Evolutionary conservation across 2,797 vertebrate species (phyloP).

Genomic region (Danio tinwini): DNA sequence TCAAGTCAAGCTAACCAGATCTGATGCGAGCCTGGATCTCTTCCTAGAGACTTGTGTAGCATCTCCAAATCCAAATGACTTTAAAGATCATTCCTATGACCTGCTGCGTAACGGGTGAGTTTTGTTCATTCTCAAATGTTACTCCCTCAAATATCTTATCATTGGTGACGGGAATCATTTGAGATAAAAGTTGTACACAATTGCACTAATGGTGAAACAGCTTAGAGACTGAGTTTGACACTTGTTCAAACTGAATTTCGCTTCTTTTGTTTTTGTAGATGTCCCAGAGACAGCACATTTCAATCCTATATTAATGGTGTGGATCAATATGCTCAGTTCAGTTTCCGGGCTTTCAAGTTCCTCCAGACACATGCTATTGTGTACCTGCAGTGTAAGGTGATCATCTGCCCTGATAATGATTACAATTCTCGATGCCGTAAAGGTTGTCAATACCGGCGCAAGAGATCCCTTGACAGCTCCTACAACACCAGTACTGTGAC

Average conservation of each 20-base stretch:
- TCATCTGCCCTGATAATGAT: constrained; percentile 73
- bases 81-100: constrained; percentile 72
- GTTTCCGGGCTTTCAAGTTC: constrained; percentile 81
- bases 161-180: no score
- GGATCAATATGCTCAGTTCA: constrained; percentile 67
- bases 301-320: constrained; percentile 42
- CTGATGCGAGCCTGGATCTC: constrained; percentile 72
- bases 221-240: neutral
- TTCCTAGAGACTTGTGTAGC: constrained; percentile 88
- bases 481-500: constrained; percentile 73
- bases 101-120: constrained; percentile 86
- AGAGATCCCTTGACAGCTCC: constrained; percentile 65
- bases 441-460: constrained; percentile 64
- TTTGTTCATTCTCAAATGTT: neutral
- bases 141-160: no score
- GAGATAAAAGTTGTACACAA: neutral
- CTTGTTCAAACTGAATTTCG: neutral
- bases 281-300: constrained; percentile 74
- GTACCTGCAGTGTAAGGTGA: constrained; percentile 83
- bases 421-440: constrained; percentile 70
- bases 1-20: constrained; percentile 75
- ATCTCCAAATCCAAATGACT: constrained; percentile 78
- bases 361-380: constrained; percentile 70
- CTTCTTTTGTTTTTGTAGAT: constrained; percentile 72
- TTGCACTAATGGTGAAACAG: neutral